Percentiles rank a stretch among this genome's conserved stretches.
Conservation (phyloP, 2,888 invertebrate genomes). For the Agrenia bidenticulata region DNA sequence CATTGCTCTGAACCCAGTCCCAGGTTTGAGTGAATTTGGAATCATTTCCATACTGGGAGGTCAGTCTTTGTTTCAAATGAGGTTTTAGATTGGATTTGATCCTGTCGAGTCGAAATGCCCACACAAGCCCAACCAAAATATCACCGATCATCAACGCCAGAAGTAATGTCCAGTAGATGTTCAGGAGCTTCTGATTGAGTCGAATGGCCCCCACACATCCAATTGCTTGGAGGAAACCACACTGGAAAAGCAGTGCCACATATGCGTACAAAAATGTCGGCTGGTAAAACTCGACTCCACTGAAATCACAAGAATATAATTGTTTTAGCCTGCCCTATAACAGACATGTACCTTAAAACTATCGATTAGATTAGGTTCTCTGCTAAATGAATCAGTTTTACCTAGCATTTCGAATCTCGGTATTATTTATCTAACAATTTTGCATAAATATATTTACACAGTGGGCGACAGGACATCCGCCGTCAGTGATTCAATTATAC, state of each 20-base stretch:
- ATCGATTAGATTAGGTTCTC: too few species aligned
- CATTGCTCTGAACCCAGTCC: slow-evolving; percentile 54
- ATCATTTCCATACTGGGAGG: slow-evolving; percentile 72
- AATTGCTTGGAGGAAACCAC: slow-evolving; percentile 63
- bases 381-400: too few species aligned
- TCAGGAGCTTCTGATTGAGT: slow-evolving; percentile 76
- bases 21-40: slow-evolving; percentile 64
- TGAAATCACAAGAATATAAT: slow-evolving; percentile 25
- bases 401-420: too few species aligned
- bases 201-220: slow-evolving; percentile 77
- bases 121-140: slow-evolving; percentile 78
- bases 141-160: slow-evolving; percentile 78
- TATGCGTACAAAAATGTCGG: slow-evolving; percentile 83
- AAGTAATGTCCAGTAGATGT: slow-evolving; percentile 79
- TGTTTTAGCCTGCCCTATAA: too few species aligned
- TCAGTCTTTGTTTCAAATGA: slow-evolving; percentile 62
- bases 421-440: too few species aligned
- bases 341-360: too few species aligned
- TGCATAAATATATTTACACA: too few species aligned
- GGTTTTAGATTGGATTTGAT: slow-evolving; percentile 74
- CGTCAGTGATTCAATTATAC: too few species aligned
- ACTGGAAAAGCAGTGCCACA: slow-evolving; percentile 74
- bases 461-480: too few species aligned
- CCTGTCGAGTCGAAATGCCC: slow-evolving; percentile 77
- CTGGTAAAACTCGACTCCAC: slow-evolving; percentile 64